Percentiles rank a stretch among this genome's conserved stretches.
phyloP scores from a whole-genome alignment of 2,888 invertebrate genomes.

The Papilio demoleus region DNA sequence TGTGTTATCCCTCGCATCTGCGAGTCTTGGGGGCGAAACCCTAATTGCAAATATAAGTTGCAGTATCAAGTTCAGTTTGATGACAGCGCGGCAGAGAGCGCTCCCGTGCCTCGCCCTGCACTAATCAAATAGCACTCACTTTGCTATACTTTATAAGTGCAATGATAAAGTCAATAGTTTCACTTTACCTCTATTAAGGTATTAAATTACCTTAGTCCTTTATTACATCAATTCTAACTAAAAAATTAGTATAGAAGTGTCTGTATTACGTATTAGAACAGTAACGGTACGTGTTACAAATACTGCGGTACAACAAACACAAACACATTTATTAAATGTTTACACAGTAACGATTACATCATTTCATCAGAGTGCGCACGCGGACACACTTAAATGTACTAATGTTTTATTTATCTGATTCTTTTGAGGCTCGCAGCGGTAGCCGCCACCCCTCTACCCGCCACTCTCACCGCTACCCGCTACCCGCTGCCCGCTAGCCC shows the following conservation, averaged over 20 bases:
- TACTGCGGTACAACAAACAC: not conserved
- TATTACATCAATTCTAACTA: too few relatives aligned
- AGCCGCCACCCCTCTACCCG: slow-evolving; percentile 1
- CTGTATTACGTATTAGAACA: not conserved
- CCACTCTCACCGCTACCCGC: slow-evolving; percentile 5
- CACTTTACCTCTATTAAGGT: not conserved
- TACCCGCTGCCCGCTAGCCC: slow-evolving; percentile 3
- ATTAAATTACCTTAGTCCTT: not conserved
- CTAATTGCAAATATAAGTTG: slow-evolving; percentile 26
- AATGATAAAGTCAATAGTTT: slow-evolving; percentile 16
- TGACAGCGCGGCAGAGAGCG: not conserved
- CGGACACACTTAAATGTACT: not conserved
- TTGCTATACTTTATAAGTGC: not conserved
- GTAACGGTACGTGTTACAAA: not conserved
- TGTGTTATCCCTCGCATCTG: not conserved
- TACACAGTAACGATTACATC: not conserved
- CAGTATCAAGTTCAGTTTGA: slow-evolving; percentile 15
- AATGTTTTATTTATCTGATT: slow-evolving; percentile 10
- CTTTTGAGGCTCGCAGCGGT: not conserved
- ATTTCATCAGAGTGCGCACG: not conserved
- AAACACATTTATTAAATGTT: not conserved
- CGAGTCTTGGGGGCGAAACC: slow-evolving; percentile 3
- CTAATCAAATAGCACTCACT: slow-evolving; percentile 16
- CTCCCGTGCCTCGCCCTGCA: not conserved
- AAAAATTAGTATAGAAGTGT: too few relatives aligned